A percentile compares a stretch with the other conserved stretches of the same genome.
Conservation (phyloP, 2,888 invertebrate species). For the Lissocephala sabroskyi region DNA sequence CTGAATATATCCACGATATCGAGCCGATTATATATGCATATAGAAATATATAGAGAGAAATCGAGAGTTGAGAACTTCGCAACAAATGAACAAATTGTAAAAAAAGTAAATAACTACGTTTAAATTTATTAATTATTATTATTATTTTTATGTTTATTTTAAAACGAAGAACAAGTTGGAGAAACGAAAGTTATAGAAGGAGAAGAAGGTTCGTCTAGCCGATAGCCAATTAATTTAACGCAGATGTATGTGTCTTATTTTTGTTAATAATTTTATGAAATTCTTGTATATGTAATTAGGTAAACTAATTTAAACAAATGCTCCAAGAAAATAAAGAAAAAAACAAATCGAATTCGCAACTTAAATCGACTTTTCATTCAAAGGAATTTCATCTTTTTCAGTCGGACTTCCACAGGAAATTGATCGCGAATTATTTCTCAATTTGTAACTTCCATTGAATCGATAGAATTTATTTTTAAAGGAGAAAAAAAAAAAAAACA, state of each 20-base stretch:
- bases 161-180: background rate
- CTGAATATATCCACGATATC: constrained; percentile 20
- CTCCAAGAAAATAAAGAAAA: constrained; percentile 23
- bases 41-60: constrained; percentile 6
- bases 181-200: background rate
- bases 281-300: constrained; percentile 33
- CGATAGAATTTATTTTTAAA: too few relatives aligned
- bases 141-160: too few relatives aligned
- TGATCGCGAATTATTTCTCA: too few relatives aligned
- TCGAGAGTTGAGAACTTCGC: background rate
- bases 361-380: constrained; percentile 22
- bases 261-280: constrained; percentile 37
- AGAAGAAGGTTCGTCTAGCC: too few relatives aligned
- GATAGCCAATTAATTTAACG: too few relatives aligned
- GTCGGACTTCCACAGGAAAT: too few relatives aligned
- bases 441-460: too few relatives aligned
- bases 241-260: constrained; percentile 11
- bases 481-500: too few relatives aligned
- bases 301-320: constrained; percentile 8
- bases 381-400: constrained; percentile 12
- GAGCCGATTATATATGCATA: constrained; percentile 20
- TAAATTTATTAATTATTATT: too few relatives aligned
- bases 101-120: constrained; percentile 18
- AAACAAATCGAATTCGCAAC: constrained; percentile 33
- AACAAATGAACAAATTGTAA: constrained; percentile 24